Evolutionary conservation across 2,113 vertebrate species (phyloP), one percentile per base, ranked within the genome.

Genomic region (Sylvietta virens): DNA sequence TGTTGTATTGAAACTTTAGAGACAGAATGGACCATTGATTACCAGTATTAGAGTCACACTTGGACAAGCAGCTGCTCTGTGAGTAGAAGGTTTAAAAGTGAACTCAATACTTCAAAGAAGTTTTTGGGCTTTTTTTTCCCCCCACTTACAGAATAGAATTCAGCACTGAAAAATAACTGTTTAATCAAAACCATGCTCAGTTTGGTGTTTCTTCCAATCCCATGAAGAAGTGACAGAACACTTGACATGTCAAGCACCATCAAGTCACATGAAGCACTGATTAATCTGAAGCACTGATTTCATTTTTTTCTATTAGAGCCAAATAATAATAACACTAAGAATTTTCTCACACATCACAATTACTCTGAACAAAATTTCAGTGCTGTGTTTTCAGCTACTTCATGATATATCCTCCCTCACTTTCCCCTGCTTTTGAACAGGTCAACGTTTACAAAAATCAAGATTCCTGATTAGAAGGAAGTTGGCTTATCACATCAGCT

Each of bases 1-100:
- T 22, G 66, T 37, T 50, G 58, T 22, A 71, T 44, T 81, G 80
- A n/a, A 93, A 88, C 67, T 93, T 71, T 13, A 27, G 86, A 86
- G 86, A 94, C 42, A 93, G 96, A 95, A 90, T 13, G 50, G 74
- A 93, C 62, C 80, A 56, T 54, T 86, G 44, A 28, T 83, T 88
- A 90, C 79, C 93, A 90, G 88, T 42, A 88, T 90, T 90, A 93
- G 88, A 94, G 86, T 86, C 87, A 94, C 84, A 69, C 70, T 81
- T 85, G 86, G 85, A 87, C 86, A 93, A 83, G 82, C 90, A 90
- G 72, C 82, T 95, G 60, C 88, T 96, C 76, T 90, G 82, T 67
- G 82, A 95, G 86, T 81, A 92, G 50, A 70, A 37, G 76, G 78
- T 93, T 92, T 86, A 86, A 88, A 94, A 88, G 48, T 60, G 37